Conservation (phyloP, 2,113 vertebrate genomes). For the Alces alces region DNA sequence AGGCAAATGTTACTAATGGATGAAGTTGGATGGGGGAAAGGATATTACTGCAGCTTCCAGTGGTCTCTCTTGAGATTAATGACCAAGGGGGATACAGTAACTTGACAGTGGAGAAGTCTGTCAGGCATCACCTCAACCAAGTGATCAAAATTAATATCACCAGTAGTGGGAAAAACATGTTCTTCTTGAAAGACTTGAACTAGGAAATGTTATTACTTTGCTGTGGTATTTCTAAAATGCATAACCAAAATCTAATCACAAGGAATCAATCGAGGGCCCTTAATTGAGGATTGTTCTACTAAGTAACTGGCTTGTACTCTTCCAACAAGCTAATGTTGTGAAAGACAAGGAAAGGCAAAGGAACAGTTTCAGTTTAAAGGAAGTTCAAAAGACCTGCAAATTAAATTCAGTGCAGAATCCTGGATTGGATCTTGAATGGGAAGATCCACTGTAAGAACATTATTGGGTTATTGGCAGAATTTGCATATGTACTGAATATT, state of each 20-base stretch:
- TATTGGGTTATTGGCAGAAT: not conserved
- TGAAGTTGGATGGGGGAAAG: not conserved
- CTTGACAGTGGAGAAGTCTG: not conserved
- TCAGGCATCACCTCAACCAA: not conserved
- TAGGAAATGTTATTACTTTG: not conserved
- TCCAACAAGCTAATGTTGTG: not conserved
- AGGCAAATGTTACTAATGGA: not conserved
- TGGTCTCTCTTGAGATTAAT: not conserved
- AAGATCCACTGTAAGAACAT: not conserved
- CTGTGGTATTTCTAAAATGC: not conserved
- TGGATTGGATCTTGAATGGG: not conserved
- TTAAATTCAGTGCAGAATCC: not conserved
- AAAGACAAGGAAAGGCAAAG: not conserved
- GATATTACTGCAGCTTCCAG: not conserved
- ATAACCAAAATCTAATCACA: not conserved
- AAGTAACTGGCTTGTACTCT: not conserved
- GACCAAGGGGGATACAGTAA: not conserved
- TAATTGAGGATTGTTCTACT: not conserved
- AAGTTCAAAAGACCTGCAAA: not conserved
- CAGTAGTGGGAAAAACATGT: not conserved
- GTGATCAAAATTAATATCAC: not conserved
- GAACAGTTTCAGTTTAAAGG: not conserved
- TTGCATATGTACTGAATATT: not conserved
- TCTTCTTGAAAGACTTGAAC: not conserved
- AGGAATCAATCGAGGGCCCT: not conserved